Conservation (phyloP, 1,140 invertebrate genomes). For the Chlorops oryzae region DNA sequence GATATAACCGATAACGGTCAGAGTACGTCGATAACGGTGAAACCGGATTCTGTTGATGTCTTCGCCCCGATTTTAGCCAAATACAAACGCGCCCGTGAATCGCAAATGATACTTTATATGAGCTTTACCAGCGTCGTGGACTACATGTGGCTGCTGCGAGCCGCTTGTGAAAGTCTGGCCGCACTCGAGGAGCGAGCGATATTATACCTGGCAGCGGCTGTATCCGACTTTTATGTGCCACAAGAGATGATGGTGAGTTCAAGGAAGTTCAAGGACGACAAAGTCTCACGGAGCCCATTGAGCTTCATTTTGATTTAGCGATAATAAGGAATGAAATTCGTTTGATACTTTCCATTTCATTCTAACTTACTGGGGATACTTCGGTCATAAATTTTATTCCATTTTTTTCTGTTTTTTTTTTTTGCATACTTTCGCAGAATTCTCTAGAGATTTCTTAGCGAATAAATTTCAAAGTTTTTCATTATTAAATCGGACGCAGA, state of each 20-base stretch:
- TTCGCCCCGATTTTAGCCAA: constrained; percentile 62
- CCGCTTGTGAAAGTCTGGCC: constrained; percentile 68
- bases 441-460: no score
- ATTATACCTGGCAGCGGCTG: constrained; percentile 93
- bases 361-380: no score
- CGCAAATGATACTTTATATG: constrained; percentile 64
- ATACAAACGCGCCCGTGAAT: constrained; percentile 62
- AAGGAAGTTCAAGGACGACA: not conserved
- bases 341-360: no score
- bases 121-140: constrained; percentile 82
- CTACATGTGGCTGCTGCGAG: constrained; percentile 86
- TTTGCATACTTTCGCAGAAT: no score
- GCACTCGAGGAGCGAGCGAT: constrained; percentile 63
- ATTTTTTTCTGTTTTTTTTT: no score
- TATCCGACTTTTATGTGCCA: constrained; percentile 98
- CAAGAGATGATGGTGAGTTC: constrained; percentile 77
- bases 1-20: constrained; percentile 56
- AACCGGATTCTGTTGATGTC: constrained; percentile 61
- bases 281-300: no score
- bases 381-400: no score
- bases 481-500: no score
- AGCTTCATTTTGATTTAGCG: no score
- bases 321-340: no score
- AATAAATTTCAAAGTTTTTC: no score
- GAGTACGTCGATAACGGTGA: constrained; percentile 61